These are phyloP conservation scores for Mesochorus sp. DNA, from an alignment of 2,888 invertebrate species.

Conservation along the genomic window DNA sequence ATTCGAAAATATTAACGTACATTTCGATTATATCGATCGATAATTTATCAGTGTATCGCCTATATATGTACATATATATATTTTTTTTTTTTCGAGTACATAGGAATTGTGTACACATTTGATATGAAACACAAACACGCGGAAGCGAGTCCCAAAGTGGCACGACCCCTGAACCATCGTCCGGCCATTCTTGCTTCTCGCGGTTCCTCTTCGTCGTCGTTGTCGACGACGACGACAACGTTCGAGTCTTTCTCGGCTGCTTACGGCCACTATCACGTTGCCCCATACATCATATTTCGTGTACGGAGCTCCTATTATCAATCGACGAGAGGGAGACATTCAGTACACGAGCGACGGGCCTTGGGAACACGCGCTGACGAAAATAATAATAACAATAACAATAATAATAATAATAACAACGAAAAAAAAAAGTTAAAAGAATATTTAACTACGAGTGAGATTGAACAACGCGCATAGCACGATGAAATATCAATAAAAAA, in stretches of 20 bases:
- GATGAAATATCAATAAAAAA: no score
- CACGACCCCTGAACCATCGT: conserved; percentile 77
- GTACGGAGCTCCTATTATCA: conserved; percentile 41
- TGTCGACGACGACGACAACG: conserved; percentile 21
- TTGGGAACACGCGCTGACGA: conserved; percentile 44
- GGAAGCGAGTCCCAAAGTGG: conserved; percentile 63
- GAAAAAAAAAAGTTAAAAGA: neutral
- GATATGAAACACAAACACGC: conserved; percentile 24
- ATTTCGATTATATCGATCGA: neutral
- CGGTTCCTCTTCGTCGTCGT: conserved; percentile 32
- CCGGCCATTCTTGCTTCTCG: conserved; percentile 70
- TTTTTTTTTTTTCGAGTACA: no score
- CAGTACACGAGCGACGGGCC: conserved; percentile 54
- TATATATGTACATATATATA: neutral
- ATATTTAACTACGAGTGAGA: conserved; percentile 1
- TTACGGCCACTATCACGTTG: conserved; percentile 34
- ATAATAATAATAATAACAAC: neutral
- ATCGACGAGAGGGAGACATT: conserved; percentile 39
- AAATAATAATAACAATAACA: conserved; percentile 48
- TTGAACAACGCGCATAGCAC: no score
- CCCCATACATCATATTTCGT: conserved; percentile 24
- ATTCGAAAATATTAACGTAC: no score
- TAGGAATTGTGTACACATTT: neutral
- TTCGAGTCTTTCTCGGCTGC: conserved; percentile 18
- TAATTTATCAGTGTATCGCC: neutral